Percentiles rank a stretch among this genome's conserved stretches.
Evolutionary conservation across 1,140 invertebrate genomes (phyloP).

Genomic region (Drosophila leontia): DNA sequence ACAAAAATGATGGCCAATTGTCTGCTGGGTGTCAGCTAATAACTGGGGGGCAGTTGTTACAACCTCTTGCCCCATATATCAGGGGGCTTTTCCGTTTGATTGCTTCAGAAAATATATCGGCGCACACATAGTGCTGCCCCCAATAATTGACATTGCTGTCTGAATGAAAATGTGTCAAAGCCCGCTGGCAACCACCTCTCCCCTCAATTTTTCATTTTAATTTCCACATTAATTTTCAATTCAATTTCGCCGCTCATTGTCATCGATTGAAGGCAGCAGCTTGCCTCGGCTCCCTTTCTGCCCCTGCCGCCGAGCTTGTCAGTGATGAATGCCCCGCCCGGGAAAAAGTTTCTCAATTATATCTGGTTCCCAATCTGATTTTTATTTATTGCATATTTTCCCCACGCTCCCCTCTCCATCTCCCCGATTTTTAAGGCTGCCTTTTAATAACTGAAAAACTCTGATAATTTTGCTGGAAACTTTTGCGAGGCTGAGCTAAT

Average conservation of each 20-base stretch:
- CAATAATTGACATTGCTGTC: neutral
- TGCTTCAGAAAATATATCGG: slow-evolving; percentile 17
- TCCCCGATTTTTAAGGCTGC: slow-evolving; percentile 31
- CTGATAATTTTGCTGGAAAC: slow-evolving; percentile 31
- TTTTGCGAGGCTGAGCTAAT: slow-evolving; percentile 39
- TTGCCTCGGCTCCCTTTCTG: neutral
- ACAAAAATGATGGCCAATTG: slow-evolving; percentile 42
- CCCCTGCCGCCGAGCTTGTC: slow-evolving; percentile 8
- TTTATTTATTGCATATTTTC: slow-evolving; percentile 49
- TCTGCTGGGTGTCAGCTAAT: slow-evolving; percentile 41
- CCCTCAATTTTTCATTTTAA: slow-evolving; percentile 48
- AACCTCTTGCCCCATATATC: slow-evolving; percentile 15
- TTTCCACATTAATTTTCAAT: slow-evolving; percentile 59
- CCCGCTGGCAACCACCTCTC: neutral
- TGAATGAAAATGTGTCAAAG: slow-evolving; percentile 50
- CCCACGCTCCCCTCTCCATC: neutral
- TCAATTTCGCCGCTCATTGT: slow-evolving; percentile 58
- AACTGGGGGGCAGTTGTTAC: slow-evolving; percentile 17
- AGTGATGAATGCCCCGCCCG: slow-evolving; percentile 46
- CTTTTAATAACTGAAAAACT: slow-evolving; percentile 47
- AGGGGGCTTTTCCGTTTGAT: slow-evolving; percentile 22
- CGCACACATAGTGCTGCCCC: neutral
- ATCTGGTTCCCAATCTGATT: slow-evolving; percentile 30
- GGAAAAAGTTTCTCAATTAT: slow-evolving; percentile 35
- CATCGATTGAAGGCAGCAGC: slow-evolving; percentile 51